Percentiles rank a stretch among this genome's conserved stretches.
Evolutionary conservation across 37 sponge, comb jelly and placozoan species (phyloP).

Genomic region (Spongilla lacustris): DNA sequence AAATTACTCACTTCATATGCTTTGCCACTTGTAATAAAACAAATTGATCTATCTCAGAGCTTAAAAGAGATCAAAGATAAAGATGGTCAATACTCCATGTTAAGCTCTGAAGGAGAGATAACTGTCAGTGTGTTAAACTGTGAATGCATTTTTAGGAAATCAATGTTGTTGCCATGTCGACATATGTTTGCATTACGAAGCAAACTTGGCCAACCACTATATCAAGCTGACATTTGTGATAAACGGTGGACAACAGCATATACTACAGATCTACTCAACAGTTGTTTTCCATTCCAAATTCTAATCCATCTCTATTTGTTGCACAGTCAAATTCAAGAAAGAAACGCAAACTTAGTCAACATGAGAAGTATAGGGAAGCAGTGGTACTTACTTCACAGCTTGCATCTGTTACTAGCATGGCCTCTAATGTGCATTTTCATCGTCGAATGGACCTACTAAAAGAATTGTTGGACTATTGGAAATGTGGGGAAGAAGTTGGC

Average conservation of each 20-base stretch:
- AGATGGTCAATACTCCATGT: conserved; percentile 9
- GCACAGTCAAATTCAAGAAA: neutral
- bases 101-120: conserved; percentile 33
- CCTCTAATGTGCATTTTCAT: conserved; percentile 50
- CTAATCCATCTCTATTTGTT: neutral
- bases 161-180: too few relatives aligned
- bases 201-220: conserved; percentile 19
- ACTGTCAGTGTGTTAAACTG: conserved; percentile 17
- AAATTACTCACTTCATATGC: conserved; percentile 57
- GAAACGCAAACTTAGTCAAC: conserved; percentile 38
- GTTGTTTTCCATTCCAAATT: conserved; percentile 15
- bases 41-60: conserved; percentile 18
- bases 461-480: conserved; percentile 58
- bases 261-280: conserved; percentile 41
- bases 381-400: conserved; percentile 32
- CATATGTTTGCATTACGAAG: neutral
- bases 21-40: conserved; percentile 23
- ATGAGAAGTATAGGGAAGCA: conserved; percentile 60
- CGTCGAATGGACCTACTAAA: conserved; percentile 32
- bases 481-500: conserved; percentile 54
- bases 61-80: conserved; percentile 15
- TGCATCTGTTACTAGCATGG: conserved; percentile 49
- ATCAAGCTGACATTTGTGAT: conserved; percentile 26
- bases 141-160: conserved; percentile 37
- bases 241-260: conserved; percentile 32